A percentile compares a stretch with the other conserved stretches of the same genome.
These are phyloP conservation scores for Heliopora coerulea DNA, from an alignment of 92 coral and sea anemone genomes.

Conservation along the genomic window DNA sequence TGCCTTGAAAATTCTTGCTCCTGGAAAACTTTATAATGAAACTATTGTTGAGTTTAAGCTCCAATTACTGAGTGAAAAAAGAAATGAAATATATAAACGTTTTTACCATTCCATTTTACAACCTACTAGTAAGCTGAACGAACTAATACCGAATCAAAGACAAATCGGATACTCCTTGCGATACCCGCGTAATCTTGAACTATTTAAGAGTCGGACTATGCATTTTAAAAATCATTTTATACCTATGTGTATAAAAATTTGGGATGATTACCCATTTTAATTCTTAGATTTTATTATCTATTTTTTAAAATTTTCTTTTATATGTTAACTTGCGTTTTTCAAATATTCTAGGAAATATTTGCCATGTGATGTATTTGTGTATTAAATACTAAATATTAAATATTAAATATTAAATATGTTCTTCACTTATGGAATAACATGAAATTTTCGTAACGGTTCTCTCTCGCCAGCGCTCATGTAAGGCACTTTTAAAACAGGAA, in stretches of 20 bases:
- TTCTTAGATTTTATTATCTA: not conserved
- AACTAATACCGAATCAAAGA: constrained; percentile 20
- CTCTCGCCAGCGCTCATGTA: too few species aligned
- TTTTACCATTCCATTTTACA: constrained; percentile 13
- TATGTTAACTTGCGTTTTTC: not conserved
- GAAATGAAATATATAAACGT: constrained; percentile 11
- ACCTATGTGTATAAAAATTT: constrained; percentile 20
- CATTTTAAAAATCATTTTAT: constrained; percentile 25
- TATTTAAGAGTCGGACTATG: constrained; percentile 31
- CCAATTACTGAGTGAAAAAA: constrained; percentile 17
- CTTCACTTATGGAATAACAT: too few species aligned
- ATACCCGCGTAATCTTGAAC: not conserved
- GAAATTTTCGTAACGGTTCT: too few species aligned
- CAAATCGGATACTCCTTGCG: constrained; percentile 3
- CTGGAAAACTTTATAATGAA: constrained; percentile 8
- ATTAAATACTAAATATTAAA: not conserved
- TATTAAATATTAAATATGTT: too few species aligned
- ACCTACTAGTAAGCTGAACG: constrained; percentile 15
- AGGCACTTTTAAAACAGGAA: too few species aligned
- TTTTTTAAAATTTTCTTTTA: not conserved
- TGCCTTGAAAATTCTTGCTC: not conserved
- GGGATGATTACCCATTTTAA: not conserved
- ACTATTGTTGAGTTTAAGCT: constrained; percentile 24
- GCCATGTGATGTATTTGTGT: not conserved
- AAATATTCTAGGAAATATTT: not conserved